Percentiles rank a stretch among this genome's conserved stretches.
Conservation (phyloP, 30 jellyfish, hydroid and myxozoan genomes). For the Cassiopea xamachana region DNA sequence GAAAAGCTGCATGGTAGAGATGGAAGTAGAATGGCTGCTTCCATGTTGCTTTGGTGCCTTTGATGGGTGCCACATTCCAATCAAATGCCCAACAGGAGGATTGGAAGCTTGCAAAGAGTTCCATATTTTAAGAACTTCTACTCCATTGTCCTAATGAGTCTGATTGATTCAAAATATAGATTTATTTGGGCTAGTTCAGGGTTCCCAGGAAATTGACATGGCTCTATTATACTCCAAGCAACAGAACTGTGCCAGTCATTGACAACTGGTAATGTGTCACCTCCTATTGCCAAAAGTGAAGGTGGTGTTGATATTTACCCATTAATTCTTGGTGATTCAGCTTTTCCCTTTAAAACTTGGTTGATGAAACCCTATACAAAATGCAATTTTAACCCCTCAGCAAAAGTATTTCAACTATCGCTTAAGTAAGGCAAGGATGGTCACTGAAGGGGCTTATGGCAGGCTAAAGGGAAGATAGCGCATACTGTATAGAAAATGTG, state of each 20-base stretch:
- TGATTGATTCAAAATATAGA: conserved; percentile 59
- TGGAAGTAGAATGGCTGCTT: conserved; percentile 64
- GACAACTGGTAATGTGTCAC: not conserved
- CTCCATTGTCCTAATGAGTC: conserved; percentile 69
- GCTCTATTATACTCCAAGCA: conserved; percentile 4
- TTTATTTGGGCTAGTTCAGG: conserved; percentile 74
- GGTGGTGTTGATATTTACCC: conserved; percentile 18
- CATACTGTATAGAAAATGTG: conserved; percentile 57
- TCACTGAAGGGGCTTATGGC: conserved; percentile 48
- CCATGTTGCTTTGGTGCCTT: conserved; percentile 54
- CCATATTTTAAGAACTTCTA: conserved; percentile 62
- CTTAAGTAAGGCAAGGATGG: no score
- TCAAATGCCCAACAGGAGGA: conserved; percentile 63
- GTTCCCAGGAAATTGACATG: conserved; percentile 72
- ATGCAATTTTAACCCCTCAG: conserved; percentile 34
- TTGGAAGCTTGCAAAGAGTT: conserved; percentile 41
- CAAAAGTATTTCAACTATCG: conserved; percentile 63
- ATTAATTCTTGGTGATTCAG: conserved; percentile 32
- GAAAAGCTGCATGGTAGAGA: conserved; percentile 9
- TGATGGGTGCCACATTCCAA: conserved; percentile 67
- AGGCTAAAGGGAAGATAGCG: conserved; percentile 58
- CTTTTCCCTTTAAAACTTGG: conserved; percentile 31
- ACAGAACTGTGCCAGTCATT: not conserved
- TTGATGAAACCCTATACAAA: conserved; percentile 31
- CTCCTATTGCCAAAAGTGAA: conserved; percentile 9